A percentile compares a stretch with the other conserved stretches of the same genome.
phyloP scores from a whole-genome alignment of 2,888 invertebrate species.

The Gryllus longicercus region DNA sequence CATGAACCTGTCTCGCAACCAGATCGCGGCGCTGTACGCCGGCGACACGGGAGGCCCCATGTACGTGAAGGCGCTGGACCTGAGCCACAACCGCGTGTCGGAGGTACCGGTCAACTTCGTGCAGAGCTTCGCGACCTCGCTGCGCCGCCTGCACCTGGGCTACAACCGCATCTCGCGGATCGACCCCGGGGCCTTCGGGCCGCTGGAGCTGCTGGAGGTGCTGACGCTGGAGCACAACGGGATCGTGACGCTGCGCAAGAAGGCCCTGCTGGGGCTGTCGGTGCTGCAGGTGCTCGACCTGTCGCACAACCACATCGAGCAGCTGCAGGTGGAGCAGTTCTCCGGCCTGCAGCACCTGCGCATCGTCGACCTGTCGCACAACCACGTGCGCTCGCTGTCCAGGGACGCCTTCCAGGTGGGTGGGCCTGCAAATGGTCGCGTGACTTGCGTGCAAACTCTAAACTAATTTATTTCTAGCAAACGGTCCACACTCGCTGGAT shows the following conservation, averaged over 20 bases:
- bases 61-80: constrained; percentile 40
- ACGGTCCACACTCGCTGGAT: too few relatives aligned
- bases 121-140: constrained; percentile 38
- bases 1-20: constrained; percentile 42
- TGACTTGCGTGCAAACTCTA: too few relatives aligned
- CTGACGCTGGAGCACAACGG: constrained; percentile 41
- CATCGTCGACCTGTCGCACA: constrained; percentile 41
- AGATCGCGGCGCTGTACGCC: constrained; percentile 37
- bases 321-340: constrained; percentile 39
- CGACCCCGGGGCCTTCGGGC: constrained; percentile 41
- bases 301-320: constrained; percentile 42
- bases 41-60: constrained; percentile 35
- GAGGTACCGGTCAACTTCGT: constrained; percentile 42
- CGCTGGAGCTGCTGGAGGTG: constrained; percentile 38
- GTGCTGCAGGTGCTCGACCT: constrained; percentile 42
- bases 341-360: constrained; percentile 37
- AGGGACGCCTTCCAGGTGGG: constrained; percentile 33
- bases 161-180: constrained; percentile 43
- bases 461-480: too few relatives aligned
- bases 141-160: constrained; percentile 43
- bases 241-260: constrained; percentile 38
- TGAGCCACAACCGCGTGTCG: constrained; percentile 41
- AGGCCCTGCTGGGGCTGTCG: constrained; percentile 37
- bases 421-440: constrained; percentile 40
- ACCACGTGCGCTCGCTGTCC: constrained; percentile 38